Evolutionary conservation across 1,140 invertebrate genomes (phyloP).

Genomic region (Drosophila pallidifrons): DNA sequence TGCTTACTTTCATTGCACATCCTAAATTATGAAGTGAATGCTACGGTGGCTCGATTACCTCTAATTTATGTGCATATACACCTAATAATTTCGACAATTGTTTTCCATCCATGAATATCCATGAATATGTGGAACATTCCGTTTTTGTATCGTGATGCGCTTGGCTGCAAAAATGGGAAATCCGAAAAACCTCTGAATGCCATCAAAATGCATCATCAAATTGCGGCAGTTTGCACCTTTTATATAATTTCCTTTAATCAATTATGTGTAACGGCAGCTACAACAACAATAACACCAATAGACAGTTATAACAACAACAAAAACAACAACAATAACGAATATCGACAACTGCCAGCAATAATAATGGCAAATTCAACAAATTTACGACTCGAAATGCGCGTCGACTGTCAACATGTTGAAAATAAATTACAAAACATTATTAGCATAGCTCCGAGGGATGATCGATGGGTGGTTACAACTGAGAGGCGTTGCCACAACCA

Average conservation of each 20-base stretch:
- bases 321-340: slow-evolving; percentile 11
- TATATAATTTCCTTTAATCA: slow-evolving; percentile 74
- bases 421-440: slow-evolving; percentile 80
- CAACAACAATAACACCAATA: slow-evolving; percentile 45
- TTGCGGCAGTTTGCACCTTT: slow-evolving; percentile 70
- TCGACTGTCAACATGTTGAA: slow-evolving; percentile 76
- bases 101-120: background rate
- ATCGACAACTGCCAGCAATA: slow-evolving; percentile 50
- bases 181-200: slow-evolving; percentile 34
- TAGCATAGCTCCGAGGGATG: slow-evolving; percentile 60
- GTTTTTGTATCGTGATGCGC: slow-evolving; percentile 6
- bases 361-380: slow-evolving; percentile 69
- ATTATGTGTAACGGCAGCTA: slow-evolving; percentile 66
- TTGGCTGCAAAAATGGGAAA: slow-evolving; percentile 36
- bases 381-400: slow-evolving; percentile 67
- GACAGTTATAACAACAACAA: slow-evolving; percentile 16
- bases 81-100: background rate
- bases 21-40: background rate
- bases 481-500: slow-evolving; percentile 46
- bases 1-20: background rate
- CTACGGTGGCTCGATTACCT: background rate
- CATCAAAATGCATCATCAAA: slow-evolving; percentile 58
- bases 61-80: slow-evolving; percentile 20
- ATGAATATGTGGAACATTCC: background rate
- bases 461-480: slow-evolving; percentile 16